Evolutionary conservation across 2,888 invertebrate species (phyloP).

Genomic region (Griposia aprilina): DNA sequence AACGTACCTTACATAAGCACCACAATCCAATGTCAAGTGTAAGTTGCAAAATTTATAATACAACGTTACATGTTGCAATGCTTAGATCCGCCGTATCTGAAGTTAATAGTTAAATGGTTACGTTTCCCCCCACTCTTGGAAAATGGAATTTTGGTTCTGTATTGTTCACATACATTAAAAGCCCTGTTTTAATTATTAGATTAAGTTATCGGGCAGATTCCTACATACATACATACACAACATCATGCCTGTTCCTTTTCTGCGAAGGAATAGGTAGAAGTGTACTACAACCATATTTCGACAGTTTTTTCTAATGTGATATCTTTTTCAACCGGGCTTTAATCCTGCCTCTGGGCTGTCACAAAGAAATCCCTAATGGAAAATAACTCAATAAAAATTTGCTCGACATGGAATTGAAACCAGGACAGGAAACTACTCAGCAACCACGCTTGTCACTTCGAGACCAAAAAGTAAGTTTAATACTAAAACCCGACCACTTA

Average conservation of each 20-base stretch:
- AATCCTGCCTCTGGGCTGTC: too few species aligned
- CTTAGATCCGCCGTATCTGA: too few species aligned
- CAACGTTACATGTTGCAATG: slow-evolving; percentile 4
- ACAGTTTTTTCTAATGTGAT: not conserved
- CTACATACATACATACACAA: not conserved
- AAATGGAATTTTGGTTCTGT: not conserved
- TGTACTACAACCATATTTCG: not conserved
- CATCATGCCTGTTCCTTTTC: not conserved
- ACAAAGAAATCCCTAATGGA: too few species aligned
- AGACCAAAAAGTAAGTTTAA: too few species aligned
- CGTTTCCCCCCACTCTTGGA: not conserved
- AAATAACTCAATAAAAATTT: not conserved
- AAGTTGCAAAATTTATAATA: slow-evolving; percentile 28
- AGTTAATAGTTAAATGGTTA: too few species aligned
- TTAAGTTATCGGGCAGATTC: not conserved
- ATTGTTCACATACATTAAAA: too few species aligned
- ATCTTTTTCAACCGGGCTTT: not conserved
- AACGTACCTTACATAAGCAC: slow-evolving; percentile 25
- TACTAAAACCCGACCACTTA: too few species aligned
- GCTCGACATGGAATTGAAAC: too few species aligned
- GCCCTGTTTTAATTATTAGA: not conserved
- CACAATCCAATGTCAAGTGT: slow-evolving; percentile 47
- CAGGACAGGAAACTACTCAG: too few species aligned
- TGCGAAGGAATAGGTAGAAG: not conserved
- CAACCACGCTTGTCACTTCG: not conserved